phyloP scores from a whole-genome alignment of 1,140 invertebrate genomes.

The Amyelois transitella region DNA sequence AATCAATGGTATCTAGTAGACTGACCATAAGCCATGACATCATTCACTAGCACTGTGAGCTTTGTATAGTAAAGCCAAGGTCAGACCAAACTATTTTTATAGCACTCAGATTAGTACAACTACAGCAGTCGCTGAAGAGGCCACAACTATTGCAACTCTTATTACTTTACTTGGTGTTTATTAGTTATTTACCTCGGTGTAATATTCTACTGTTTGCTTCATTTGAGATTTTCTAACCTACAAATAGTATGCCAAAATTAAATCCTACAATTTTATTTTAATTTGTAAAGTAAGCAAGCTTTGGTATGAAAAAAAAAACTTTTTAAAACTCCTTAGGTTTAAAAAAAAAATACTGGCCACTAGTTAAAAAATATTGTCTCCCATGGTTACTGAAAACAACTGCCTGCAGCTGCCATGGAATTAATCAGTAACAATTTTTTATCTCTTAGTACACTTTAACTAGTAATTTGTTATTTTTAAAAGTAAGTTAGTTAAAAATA shows the following conservation, averaged over 20 bases:
- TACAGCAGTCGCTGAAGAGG: slow-evolving; percentile 4
- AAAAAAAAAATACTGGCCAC: neutral
- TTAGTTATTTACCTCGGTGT: slow-evolving; percentile 42
- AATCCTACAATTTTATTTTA: slow-evolving; percentile 8
- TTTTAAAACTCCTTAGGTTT: neutral
- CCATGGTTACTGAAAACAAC: slow-evolving; percentile 4
- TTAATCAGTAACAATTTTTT: neutral
- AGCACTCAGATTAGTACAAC: slow-evolving; percentile 6
- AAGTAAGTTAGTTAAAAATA: neutral
- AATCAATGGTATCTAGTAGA: neutral
- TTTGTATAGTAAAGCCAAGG: slow-evolving; percentile 24
- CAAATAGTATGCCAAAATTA: slow-evolving; percentile 13
- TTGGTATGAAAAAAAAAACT: neutral
- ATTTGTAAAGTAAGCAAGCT: neutral
- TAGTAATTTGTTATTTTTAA: neutral
- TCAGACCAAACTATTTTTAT: slow-evolving; percentile 22
- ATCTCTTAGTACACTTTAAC: neutral
- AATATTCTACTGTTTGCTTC: slow-evolving; percentile 54
- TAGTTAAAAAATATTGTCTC: neutral
- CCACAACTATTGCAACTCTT: slow-evolving; percentile 5
- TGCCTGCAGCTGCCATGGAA: neutral
- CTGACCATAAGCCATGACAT: slow-evolving; percentile 37
- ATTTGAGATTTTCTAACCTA: slow-evolving; percentile 35
- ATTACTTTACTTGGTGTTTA: slow-evolving; percentile 13
- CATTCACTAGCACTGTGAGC: slow-evolving; percentile 27